Evolutionary conservation across 2,888 invertebrate species (phyloP).

Genomic region (Drosophila paucipuncta): DNA sequence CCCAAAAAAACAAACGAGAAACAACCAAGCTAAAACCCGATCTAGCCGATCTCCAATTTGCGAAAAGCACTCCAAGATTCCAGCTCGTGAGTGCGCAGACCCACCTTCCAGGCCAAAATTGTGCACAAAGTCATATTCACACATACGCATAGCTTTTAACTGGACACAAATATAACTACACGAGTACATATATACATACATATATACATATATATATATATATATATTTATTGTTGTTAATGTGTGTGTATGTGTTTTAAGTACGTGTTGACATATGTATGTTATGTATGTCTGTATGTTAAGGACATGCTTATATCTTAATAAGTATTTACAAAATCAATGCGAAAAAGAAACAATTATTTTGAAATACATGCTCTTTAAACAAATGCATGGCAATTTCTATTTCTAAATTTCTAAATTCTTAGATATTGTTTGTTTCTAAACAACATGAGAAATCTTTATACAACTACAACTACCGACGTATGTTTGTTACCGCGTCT

Average conservation of each 20-base stretch:
- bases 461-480: conserved; percentile 67
- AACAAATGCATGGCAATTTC: conserved; percentile 54
- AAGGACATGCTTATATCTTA: conserved; percentile 35
- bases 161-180: conserved; percentile 25
- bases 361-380: conserved; percentile 61
- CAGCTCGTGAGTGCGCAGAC: conserved; percentile 2
- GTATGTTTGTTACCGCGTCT: conserved; percentile 78
- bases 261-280: conserved; percentile 30
- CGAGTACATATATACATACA: conserved; percentile 55
- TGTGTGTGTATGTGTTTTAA: conserved; percentile 69
- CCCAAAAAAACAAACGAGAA: neutral
- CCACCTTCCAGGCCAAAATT: conserved; percentile 29
- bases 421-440: conserved; percentile 47
- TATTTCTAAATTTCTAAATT: conserved; percentile 48
- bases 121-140: conserved; percentile 14
- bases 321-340: conserved; percentile 62
- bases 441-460: conserved; percentile 48
- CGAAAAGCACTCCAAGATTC: conserved; percentile 17
- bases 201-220: conserved; percentile 62
- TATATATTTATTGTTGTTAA: conserved; percentile 72
- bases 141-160: conserved; percentile 9
- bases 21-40: conserved; percentile 9
- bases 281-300: conserved; percentile 2
- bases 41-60: conserved; percentile 4
- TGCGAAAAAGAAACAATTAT: conserved; percentile 60